A percentile compares a stretch with the other conserved stretches of the same genome.
These are phyloP conservation scores for Zygogramma bicolorata DNA, from an alignment of 2,888 invertebrate genomes.

Conservation along the genomic window DNA sequence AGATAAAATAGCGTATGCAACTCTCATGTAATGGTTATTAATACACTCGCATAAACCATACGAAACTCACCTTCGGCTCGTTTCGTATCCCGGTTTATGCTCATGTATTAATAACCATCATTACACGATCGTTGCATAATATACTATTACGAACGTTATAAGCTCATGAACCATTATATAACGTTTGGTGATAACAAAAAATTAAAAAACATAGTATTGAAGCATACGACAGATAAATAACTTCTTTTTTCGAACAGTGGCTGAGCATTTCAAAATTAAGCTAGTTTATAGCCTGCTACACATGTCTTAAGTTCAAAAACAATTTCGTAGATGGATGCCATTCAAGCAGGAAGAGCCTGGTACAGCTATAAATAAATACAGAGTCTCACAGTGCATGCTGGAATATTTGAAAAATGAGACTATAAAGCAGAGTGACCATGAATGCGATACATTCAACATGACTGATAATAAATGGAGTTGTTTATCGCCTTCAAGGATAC, in stretches of 20 bases:
- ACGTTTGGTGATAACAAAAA: neutral
- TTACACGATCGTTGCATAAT: too few species aligned
- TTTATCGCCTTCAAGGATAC: neutral
- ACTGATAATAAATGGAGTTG: neutral
- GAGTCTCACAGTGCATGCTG: neutral
- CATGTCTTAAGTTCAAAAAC: neutral
- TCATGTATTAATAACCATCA: too few species aligned
- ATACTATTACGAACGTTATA: neutral
- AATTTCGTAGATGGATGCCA: neutral
- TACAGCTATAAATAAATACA: neutral
- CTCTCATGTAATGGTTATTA: too few species aligned
- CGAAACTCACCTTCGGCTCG: too few species aligned
- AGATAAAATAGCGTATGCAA: too few species aligned
- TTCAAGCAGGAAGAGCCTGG: neutral
- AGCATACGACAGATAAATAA: neutral
- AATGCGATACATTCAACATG: neutral
- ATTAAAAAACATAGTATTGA: neutral
- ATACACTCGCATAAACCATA: too few species aligned
- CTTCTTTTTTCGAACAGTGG: neutral
- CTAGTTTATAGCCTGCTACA: neutral
- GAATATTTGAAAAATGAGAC: neutral
- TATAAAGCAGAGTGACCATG: neutral
- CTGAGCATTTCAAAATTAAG: neutral
- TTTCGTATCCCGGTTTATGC: too few species aligned
- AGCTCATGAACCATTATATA: neutral